Base-by-base conservation (phyloP, 1,140 invertebrate genomes). In the Onthophagus taurus region DNA sequence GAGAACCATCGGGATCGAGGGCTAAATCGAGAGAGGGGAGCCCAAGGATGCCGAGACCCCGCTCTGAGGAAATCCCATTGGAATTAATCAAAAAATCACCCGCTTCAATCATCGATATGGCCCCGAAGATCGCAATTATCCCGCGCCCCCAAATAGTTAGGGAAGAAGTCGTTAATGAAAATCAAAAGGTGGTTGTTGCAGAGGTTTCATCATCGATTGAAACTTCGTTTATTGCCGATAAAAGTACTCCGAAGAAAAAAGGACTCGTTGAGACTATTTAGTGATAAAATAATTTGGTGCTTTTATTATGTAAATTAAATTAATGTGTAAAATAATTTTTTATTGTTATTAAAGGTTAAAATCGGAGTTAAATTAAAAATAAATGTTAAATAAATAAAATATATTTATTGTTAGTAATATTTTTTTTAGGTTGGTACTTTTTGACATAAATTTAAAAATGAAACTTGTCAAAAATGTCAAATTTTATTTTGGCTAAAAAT, bases 21-120 rank as follows among this genome's bases (percentile, higher is more conserved):
- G 68, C 66, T 26, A 71, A 69, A 30, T 86, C 80, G 0, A 65
- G 81, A 11, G 85, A 88, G 20, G 71, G 69, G 21, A 86, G 83
- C 20, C 81, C 80, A 7, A 75, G 74, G 53, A 73, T 76, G 61
- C 84, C 80, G n/a, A 71, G 79, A 48, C 82, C 79, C 9, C 74
- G 78, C 14, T 85, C 78, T 31, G 83, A 85, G 58, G 87, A 91
- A 56, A 92, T 92, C 26, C 88, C 86, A 0, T 58, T 92, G 3
- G 87, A 90, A 59, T 51, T 65, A 12, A 69, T 68, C 12, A 66
- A 66, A 19, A 69, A 69, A 43, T 59, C 66, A 19, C 58, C 66
- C 1, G 56, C 48, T 51, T 53, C 57, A 13, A 51, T 66, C 3
- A 57, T 63, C n/a, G 66, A 69, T 45, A 14, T 44, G 4, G 55